phyloP scores from a whole-genome alignment of 1,140 invertebrate species.

The Kradibia gibbosae region DNA sequence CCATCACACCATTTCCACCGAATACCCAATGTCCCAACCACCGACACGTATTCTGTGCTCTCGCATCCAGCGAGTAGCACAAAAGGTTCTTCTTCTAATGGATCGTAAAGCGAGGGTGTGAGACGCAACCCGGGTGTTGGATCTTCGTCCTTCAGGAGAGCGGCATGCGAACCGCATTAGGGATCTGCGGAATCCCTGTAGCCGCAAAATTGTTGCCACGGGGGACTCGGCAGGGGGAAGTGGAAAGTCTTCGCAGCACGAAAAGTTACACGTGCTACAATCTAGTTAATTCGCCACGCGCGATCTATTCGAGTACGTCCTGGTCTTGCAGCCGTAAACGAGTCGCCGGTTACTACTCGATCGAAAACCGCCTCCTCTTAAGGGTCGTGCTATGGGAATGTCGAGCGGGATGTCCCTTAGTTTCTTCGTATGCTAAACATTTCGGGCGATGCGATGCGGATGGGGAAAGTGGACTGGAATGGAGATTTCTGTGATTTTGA shows the following conservation, averaged over 20 bases:
- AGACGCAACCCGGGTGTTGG: not conserved
- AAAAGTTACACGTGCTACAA: not conserved
- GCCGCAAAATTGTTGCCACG: conserved; percentile 26
- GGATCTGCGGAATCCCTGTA: not conserved
- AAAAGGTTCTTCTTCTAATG: conserved; percentile 26
- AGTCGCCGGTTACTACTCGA: not conserved
- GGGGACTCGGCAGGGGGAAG: too few species aligned
- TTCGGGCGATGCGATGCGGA: not conserved
- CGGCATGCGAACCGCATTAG: not conserved
- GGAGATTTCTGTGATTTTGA: not conserved
- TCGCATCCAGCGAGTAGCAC: not conserved
- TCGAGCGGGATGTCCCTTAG: not conserved
- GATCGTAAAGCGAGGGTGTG: conserved; percentile 26
- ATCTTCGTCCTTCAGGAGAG: not conserved
- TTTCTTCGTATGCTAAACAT: not conserved
- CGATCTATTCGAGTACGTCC: not conserved
- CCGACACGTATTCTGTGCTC: too few species aligned
- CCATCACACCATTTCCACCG: too few species aligned
- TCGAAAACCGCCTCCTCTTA: not conserved
- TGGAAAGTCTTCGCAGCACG: not conserved
- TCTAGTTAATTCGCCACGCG: conserved; percentile 17
- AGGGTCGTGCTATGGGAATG: not conserved
- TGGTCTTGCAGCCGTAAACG: not conserved
- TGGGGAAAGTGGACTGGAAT: not conserved
- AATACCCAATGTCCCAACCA: too few species aligned